These are phyloP conservation scores for Meiosimyza decipiens DNA, from an alignment of 2,888 invertebrate species.

Conservation along the genomic window DNA sequence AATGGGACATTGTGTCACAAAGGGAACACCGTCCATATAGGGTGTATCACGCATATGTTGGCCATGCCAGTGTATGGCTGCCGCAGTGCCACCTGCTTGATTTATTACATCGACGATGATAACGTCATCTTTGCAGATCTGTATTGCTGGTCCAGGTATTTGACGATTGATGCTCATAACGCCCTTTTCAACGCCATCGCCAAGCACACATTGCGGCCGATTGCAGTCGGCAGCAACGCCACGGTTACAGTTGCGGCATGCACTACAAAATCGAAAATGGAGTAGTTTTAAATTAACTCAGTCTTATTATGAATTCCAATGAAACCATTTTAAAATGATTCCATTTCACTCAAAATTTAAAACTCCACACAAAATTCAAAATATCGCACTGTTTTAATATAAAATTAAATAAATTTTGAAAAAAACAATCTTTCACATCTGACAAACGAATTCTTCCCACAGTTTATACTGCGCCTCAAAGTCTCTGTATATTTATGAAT, in stretches of 20 bases:
- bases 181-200: conserved; percentile 67
- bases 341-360: too few relatives aligned
- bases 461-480: too few relatives aligned
- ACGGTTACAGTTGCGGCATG: conserved; percentile 67
- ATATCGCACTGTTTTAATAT: too few relatives aligned
- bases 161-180: conserved; percentile 68
- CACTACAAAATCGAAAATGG: conserved; percentile 56
- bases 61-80: conserved; percentile 91
- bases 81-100: conserved; percentile 78
- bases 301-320: too few relatives aligned
- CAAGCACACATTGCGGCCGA: conserved; percentile 68
- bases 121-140: conserved; percentile 83
- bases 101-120: conserved; percentile 84
- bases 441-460: too few relatives aligned
- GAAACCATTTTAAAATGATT: too few relatives aligned
- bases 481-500: too few relatives aligned
- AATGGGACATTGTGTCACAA: conserved; percentile 85
- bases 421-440: too few relatives aligned
- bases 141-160: conserved; percentile 68
- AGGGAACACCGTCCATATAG: conserved; percentile 87
- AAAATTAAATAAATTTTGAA: too few relatives aligned
- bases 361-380: too few relatives aligned
- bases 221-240: conserved; percentile 64
- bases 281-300: too few relatives aligned
- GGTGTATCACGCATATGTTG: conserved; percentile 80